phyloP scores from a whole-genome alignment of 2,797 vertebrate species.

The Phalanger gymnotis region DNA sequence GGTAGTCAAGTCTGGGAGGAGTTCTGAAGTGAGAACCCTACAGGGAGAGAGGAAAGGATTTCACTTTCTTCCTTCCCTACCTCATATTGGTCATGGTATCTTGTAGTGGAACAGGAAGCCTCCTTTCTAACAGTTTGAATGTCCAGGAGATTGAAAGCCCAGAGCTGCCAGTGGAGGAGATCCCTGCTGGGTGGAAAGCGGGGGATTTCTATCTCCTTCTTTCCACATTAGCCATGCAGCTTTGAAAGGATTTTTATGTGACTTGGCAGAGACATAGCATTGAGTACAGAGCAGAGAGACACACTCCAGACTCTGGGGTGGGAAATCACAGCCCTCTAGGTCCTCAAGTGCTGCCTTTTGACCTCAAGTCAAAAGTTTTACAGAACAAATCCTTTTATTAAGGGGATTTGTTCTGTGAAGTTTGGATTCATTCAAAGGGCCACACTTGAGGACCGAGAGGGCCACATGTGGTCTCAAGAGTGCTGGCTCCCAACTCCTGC shows the following conservation, averaged over 20 bases:
- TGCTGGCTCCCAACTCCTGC: too few relatives aligned
- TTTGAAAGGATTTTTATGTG: background rate
- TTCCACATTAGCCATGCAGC: background rate
- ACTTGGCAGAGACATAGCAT: background rate
- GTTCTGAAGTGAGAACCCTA: background rate
- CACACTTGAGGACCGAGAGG: too few relatives aligned
- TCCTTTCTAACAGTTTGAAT: background rate
- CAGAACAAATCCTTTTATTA: too few relatives aligned
- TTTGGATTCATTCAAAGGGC: too few relatives aligned
- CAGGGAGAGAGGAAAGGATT: background rate
- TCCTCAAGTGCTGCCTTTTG: too few relatives aligned
- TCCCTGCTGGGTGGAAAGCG: background rate
- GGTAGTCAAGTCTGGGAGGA: background rate
- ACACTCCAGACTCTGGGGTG: too few relatives aligned
- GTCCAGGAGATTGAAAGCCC: background rate
- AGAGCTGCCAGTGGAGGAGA: background rate
- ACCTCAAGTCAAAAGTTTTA: too few relatives aligned
- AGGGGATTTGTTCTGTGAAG: too few relatives aligned
- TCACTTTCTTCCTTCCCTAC: background rate
- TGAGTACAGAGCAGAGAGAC: background rate
- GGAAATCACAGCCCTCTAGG: too few relatives aligned
- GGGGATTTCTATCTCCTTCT: background rate
- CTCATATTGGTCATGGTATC: background rate
- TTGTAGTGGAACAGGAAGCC: background rate
- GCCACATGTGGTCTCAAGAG: too few relatives aligned